Evolutionary conservation across 2,797 vertebrate genomes (phyloP), one percentile per base, ranked within the genome.

Genomic region (Eulemur albifrons): DNA sequence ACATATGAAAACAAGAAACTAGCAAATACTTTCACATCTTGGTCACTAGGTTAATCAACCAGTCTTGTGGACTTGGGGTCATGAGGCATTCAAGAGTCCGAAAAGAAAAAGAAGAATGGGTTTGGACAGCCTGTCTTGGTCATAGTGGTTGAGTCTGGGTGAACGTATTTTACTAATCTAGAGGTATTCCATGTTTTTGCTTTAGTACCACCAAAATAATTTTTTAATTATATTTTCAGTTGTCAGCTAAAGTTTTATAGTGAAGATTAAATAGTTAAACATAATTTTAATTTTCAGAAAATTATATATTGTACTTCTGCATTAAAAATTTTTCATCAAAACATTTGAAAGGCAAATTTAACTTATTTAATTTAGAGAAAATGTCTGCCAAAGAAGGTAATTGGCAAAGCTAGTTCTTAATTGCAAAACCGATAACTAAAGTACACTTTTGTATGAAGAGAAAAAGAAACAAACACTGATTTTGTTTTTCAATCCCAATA

Each of bases 321-420:
- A 69, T 86, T 69, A 89, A 77, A 23, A 45, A 54, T 86, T 93
- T 89, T 69, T 82, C 18, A 93, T 67, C 43, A 69, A 94, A 76
- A 43, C 50, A 83, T 75, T 57, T 92, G 50, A 30, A 54, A 12
- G 18, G 38, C 32, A 79, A 54, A 72, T 79, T 86, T 76, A 90
- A 83, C 27, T 23, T 90, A 50, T 35, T 65, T 59, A 85, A 32
- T 81, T 93, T 90, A 90, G 43, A 57, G 40, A 94, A 70, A 82
- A 79, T 69, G 25, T 40, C 61, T 82, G 35, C 73, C 35, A 61
- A 75, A 63, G 10, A 72, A 54, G 12, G 88, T 91, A 76, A 40
- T 57, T 87, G 57, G 76, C 52, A 93, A 93, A 88, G 52, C 30
- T 61, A 43, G 18, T 70, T 79, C 63, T 94, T 90, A 54, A 70